Evolutionary conservation across 1,140 invertebrate genomes (phyloP).

Genomic region (Brachionus plicatilis): DNA sequence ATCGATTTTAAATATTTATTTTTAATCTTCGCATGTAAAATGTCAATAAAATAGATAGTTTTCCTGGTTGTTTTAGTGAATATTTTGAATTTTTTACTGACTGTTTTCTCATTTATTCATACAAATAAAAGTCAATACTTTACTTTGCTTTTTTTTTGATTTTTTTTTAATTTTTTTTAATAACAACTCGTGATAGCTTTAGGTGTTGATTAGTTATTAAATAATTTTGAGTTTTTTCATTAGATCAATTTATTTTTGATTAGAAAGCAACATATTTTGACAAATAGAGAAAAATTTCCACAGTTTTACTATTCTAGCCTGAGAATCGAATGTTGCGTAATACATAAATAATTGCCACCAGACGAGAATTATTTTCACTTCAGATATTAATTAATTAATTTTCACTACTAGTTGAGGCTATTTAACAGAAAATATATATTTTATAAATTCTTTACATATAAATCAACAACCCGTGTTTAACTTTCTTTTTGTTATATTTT

Average conservation of each 20-base stretch:
- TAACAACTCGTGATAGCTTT: neutral
- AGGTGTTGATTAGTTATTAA: conserved; percentile 32
- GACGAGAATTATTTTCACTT: neutral
- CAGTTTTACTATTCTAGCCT: neutral
- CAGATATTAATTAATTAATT: conserved; percentile 10
- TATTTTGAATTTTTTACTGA: neutral
- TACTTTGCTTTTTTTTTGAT: neutral
- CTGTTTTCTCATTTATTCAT: neutral
- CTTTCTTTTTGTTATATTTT: no score
- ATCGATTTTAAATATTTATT: neutral
- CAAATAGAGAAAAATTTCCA: neutral
- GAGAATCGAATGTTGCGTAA: conserved; percentile 23
- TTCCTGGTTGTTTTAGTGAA: neutral
- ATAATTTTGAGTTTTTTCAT: neutral
- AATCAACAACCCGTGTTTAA: no score
- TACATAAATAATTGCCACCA: neutral
- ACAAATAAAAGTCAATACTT: neutral
- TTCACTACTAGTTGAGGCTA: neutral
- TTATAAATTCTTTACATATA: neutral
- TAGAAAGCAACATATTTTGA: conserved; percentile 2
- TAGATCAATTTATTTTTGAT: neutral
- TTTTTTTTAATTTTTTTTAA: neutral
- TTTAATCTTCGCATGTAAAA: neutral
- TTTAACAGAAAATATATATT: neutral
- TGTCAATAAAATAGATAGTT: neutral